phyloP scores from a whole-genome alignment of 2,797 vertebrate species.

The Lepidocolaptes lacrymiger region DNA sequence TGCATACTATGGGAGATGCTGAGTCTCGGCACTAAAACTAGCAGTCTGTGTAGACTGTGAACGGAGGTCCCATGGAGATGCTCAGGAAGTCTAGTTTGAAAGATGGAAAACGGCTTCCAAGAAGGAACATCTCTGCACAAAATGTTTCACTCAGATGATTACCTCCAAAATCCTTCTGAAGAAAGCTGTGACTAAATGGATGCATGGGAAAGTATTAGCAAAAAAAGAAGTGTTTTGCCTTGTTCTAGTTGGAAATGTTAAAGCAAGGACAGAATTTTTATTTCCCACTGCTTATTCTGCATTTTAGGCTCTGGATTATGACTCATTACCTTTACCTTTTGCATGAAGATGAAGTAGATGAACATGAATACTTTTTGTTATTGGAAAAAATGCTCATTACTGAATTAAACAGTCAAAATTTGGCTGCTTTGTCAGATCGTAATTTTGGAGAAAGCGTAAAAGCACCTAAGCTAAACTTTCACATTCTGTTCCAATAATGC shows the following conservation, averaged over 20 bases:
- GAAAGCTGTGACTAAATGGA: neutral
- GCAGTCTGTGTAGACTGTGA: neutral
- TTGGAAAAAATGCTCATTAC: neutral
- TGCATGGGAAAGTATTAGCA: too few species aligned
- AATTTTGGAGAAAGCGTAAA: neutral
- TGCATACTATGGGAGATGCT: neutral
- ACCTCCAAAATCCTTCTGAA: neutral
- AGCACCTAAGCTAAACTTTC: neutral
- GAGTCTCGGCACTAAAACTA: neutral
- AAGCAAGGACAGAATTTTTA: neutral
- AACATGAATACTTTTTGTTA: neutral
- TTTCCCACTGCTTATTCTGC: neutral
- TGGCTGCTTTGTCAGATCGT: neutral
- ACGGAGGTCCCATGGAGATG: neutral
- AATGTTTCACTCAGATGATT: neutral
- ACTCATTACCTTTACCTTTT: neutral
- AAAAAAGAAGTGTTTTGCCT: neutral
- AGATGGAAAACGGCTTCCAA: fast-evolving
- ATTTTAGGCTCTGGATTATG: neutral
- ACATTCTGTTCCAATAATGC: conserved; percentile 1
- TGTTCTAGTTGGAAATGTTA: neutral
- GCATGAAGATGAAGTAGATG: neutral
- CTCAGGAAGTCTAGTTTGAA: too few species aligned
- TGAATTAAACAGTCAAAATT: neutral
- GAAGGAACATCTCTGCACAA: neutral